Base-by-base conservation (phyloP, 2,113 vertebrate genomes). In the Peromyscus polionotus region DNA sequence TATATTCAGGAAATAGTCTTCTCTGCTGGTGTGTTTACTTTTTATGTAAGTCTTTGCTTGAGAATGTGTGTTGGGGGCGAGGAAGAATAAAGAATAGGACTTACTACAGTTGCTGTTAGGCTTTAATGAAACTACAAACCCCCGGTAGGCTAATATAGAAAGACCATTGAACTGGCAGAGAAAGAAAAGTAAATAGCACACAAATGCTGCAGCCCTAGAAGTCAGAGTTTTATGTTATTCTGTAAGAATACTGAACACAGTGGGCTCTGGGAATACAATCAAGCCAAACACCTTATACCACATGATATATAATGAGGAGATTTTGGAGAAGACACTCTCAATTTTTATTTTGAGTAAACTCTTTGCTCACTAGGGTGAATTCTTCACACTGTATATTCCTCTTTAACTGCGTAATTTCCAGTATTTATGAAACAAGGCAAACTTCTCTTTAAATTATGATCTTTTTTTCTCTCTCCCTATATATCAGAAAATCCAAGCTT, bases 371-470 rank as follows among this genome's bases (percentile, higher is more conserved):
- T 59, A 61, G 19, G 22, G 92, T 95, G 87, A 88, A 33, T 39
- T 16, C 11, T 3, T 85, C 75, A 54, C 19, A 42, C 10, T 76
- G 12, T 7, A 70, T 36, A 42, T 77, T 94, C 89, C 39, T 81
- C 57, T 76, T 93, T 8, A 90, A 63, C n/a, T 92, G 0, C 72
- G 22, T 79, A 86, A 77, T 31, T 91, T 96, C 88, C 1, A 48
- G 28, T n/a, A 20, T 59, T 70, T 36, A 20, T 31, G 17, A 76
- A 63, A 67, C 19, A 90, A 90, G 73, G 8, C 0, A 90, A 24
- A 90, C 76, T 91, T 73, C 17, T 51, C 24, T 89, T 94, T 91
- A 73, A 96, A 94, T 81, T 59, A 45, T 12, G 42, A 39, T 96
- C 59, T 45, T 48, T 81, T 91, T 77, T 26, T 9, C 36, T 28